Evolutionary conservation across 2,888 invertebrate genomes (phyloP).

Genomic region (Selenia dentaria): DNA sequence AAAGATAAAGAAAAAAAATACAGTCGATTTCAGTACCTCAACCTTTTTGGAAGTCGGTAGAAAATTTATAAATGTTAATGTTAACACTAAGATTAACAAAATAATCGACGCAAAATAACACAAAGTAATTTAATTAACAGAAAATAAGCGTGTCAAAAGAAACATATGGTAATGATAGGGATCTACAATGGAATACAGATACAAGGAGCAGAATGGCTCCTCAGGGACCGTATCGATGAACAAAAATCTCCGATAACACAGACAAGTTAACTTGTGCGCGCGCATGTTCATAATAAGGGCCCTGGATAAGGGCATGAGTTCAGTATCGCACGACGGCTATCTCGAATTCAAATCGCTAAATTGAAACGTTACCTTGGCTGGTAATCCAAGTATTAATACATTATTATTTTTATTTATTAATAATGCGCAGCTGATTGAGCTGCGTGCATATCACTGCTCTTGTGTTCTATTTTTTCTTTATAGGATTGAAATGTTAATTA

Average conservation of each 20-base stretch:
- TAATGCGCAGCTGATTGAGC: too few relatives aligned
- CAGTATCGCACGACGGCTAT: conserved; percentile 71
- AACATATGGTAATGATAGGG: conserved; percentile 51
- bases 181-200: conserved; percentile 59
- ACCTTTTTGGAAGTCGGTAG: too few relatives aligned
- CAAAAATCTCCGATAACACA: conserved; percentile 76
- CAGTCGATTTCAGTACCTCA: too few relatives aligned
- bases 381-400: too few relatives aligned
- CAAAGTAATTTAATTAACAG: conserved; percentile 48
- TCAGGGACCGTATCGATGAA: conserved; percentile 65
- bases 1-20: too few relatives aligned
- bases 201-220: conserved; percentile 45
- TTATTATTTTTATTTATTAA: too few relatives aligned
- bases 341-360: conserved; percentile 72
- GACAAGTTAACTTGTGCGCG: conserved; percentile 79
- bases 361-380: conserved; percentile 76
- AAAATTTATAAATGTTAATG: too few relatives aligned
- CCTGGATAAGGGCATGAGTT: conserved; percentile 68
- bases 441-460: too few relatives aligned
- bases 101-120: conserved; percentile 19
- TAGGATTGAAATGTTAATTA: too few relatives aligned
- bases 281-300: conserved; percentile 70
- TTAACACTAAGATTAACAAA: too few relatives aligned
- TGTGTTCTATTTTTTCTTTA: too few relatives aligned
- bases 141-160: conserved; percentile 50